Percentiles rank a stretch among this genome's conserved stretches.
These are phyloP conservation scores for Rhingia rostrata DNA, from an alignment of 2,888 invertebrate species.

Conservation along the genomic window DNA sequence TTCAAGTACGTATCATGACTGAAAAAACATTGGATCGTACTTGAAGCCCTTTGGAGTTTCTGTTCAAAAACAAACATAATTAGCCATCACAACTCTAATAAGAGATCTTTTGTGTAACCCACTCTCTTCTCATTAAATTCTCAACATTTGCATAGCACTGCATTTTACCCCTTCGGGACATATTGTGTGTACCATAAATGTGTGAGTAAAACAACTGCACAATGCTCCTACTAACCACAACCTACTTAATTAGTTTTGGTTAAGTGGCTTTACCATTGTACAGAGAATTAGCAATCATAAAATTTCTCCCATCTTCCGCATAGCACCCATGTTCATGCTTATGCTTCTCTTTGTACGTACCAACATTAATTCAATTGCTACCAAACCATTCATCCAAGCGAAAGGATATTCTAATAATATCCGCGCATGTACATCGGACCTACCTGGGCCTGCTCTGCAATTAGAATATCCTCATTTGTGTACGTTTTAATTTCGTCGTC, in stretches of 20 bases:
- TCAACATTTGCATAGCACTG: not conserved
- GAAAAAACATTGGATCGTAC: too few species aligned
- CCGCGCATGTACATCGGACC: conserved; percentile 6
- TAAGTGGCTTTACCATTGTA: conserved; percentile 45
- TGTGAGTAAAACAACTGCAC: not conserved
- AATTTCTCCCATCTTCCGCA: conserved; percentile 42
- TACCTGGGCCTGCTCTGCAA: conserved; percentile 35
- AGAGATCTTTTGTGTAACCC: not conserved
- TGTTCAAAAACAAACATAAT: too few species aligned
- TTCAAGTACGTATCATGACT: too few species aligned
- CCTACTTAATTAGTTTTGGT: conserved; percentile 58
- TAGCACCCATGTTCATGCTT: conserved; percentile 8
- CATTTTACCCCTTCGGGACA: not conserved
- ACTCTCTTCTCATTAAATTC: not conserved
- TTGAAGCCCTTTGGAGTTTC: too few species aligned
- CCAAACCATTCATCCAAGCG: conserved; percentile 40
- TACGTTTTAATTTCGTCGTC: conserved; percentile 58
- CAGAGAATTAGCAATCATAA: conserved; percentile 23
- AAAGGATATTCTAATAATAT: conserved; percentile 47
- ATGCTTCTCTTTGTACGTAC: conserved; percentile 6
- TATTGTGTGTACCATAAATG: not conserved
- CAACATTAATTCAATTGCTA: conserved; percentile 60
- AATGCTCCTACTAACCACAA: conserved; percentile 5
- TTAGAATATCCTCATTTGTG: conserved; percentile 59
- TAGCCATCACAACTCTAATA: too few species aligned